phyloP scores from a whole-genome alignment of 2,888 invertebrate species.

The Nymphalis polychloros region DNA sequence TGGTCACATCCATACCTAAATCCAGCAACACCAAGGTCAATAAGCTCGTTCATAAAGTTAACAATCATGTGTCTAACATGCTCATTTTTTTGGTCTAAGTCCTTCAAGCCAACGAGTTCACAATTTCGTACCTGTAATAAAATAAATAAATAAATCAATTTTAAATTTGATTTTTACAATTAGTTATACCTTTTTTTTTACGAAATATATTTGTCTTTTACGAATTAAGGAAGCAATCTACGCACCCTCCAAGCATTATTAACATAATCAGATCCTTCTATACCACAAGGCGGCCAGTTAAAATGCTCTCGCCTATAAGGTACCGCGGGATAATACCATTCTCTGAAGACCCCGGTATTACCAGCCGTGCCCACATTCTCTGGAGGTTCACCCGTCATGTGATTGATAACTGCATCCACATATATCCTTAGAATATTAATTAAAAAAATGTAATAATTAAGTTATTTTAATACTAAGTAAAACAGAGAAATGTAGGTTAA shows the following conservation, averaged over 20 bases:
- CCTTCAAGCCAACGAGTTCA: conserved; percentile 88
- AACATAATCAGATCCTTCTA: conserved; percentile 85
- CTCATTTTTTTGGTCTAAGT: conserved; percentile 86
- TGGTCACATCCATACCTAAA: conserved; percentile 77
- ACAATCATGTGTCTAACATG: conserved; percentile 86
- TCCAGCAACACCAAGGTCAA: conserved; percentile 88
- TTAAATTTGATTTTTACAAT: not conserved
- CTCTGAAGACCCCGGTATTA: conserved; percentile 76
- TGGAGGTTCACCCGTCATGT: conserved; percentile 85
- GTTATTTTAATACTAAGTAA: too few relatives aligned
- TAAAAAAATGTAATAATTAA: not conserved
- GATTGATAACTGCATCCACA: conserved; percentile 91
- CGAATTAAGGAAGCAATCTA: not conserved
- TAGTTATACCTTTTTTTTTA: too few relatives aligned
- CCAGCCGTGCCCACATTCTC: conserved; percentile 84
- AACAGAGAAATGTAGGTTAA: too few relatives aligned
- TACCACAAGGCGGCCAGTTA: conserved; percentile 82
- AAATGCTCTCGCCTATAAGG: conserved; percentile 86
- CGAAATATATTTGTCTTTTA: not conserved
- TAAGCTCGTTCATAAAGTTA: conserved; percentile 84
- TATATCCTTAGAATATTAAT: conserved; percentile 83
- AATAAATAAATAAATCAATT: not conserved
- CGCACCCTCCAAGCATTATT: conserved; percentile 81
- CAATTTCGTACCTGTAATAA: conserved; percentile 85
- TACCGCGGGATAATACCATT: conserved; percentile 83